These are phyloP conservation scores for Oplegnathus fasciatus DNA, from an alignment of 2,113 vertebrate genomes.

Conservation along the genomic window DNA sequence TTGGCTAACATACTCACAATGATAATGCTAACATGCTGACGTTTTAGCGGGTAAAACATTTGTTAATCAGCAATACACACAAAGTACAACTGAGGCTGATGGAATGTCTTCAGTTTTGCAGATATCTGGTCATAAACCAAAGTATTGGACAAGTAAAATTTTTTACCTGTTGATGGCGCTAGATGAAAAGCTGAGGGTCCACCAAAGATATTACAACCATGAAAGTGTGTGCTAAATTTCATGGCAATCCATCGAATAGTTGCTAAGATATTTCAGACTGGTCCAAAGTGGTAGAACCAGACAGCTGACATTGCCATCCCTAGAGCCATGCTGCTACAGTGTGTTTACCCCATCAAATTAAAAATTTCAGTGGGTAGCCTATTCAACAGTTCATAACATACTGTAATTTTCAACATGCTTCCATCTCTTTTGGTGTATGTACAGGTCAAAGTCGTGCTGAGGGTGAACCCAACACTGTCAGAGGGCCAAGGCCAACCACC, in stretches of 20 bases:
- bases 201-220: neutral
- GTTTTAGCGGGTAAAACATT: neutral
- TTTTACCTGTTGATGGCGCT: neutral
- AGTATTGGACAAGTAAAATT: neutral
- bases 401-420: neutral
- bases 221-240: neutral
- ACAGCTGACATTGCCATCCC: neutral
- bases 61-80: neutral
- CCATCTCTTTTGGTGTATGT: neutral
- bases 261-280: neutral
- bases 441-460: slow-evolving; percentile 83
- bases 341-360: neutral
- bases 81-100: neutral
- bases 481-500: slow-evolving; percentile 68
- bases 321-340: neutral
- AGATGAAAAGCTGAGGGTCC: neutral
- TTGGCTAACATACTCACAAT: neutral
- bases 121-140: neutral
- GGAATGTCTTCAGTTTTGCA: neutral
- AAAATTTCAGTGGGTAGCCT: neutral
- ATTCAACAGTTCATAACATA: neutral
- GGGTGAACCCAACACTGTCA: slow-evolving; percentile 70
- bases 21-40: neutral
- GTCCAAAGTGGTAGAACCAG: neutral
- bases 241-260: neutral